A percentile compares a stretch with the other conserved stretches of the same genome.
Conservation (phyloP, 2,113 vertebrate genomes). For the Siphamia tubifer region DNA sequence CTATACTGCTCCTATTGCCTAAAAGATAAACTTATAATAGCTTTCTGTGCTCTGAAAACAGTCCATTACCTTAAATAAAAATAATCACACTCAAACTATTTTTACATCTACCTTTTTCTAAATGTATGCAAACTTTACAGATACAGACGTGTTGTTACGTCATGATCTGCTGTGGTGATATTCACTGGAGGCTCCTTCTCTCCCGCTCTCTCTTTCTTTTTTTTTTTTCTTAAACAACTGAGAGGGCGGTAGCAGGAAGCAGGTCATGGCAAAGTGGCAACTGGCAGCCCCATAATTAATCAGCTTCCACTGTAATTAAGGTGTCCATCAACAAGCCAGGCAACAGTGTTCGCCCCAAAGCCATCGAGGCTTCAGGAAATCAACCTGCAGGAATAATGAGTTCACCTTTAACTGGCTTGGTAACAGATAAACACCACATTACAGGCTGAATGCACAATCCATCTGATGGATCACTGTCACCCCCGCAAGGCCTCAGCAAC, state of each 20-base stretch:
- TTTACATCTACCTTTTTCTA: too few species aligned
- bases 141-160: too few species aligned
- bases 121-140: too few species aligned
- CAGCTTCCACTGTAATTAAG: constrained; percentile 80
- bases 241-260: constrained; percentile 3
- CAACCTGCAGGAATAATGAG: constrained; percentile 60
- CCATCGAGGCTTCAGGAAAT: constrained; percentile 24
- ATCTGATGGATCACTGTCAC: constrained; percentile 7
- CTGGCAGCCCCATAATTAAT: constrained; percentile 76
- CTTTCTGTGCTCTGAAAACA: too few species aligned
- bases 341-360: constrained; percentile 14
- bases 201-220: neutral
- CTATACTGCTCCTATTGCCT: too few species aligned
- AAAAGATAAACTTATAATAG: too few species aligned
- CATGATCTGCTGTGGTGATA: too few species aligned
- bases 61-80: too few species aligned
- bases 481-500: neutral
- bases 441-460: constrained; percentile 14
- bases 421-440: constrained; percentile 26
- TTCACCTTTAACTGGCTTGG: constrained; percentile 62
- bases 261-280: constrained; percentile 52
- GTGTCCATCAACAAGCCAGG: constrained; percentile 73
- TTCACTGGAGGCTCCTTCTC: constrained; percentile 7
- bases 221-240: constrained; percentile 9
- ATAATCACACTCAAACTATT: too few species aligned